Evolutionary conservation across 64 coral and sea anemone species (phyloP).

Genomic region (Pocillopora verrucosa): DNA sequence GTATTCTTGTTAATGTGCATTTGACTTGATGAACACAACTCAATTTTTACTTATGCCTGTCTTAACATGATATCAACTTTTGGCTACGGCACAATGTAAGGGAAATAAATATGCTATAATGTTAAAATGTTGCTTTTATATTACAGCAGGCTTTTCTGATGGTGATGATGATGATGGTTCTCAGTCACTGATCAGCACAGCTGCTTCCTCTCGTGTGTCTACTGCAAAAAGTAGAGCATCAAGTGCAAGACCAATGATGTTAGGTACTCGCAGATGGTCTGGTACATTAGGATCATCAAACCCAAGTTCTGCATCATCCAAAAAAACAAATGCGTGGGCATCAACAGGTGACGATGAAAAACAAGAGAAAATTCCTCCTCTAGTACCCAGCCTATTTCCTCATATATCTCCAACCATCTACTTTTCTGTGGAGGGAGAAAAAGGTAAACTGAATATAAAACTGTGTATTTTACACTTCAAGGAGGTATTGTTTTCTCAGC

Average conservation of each 20-base stretch:
- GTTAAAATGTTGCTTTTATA: neutral
- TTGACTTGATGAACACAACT: too few relatives aligned
- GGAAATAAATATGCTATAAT: neutral
- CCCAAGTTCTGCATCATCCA: neutral
- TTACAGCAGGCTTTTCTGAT: slow-evolving; percentile 5
- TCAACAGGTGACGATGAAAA: slow-evolving; percentile 1
- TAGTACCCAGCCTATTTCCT: slow-evolving; percentile 83
- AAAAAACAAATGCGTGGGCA: slow-evolving; percentile 24
- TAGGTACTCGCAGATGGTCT: slow-evolving; percentile 18
- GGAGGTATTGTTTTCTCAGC: neutral
- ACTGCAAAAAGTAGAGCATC: slow-evolving; percentile 63
- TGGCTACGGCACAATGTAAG: too few relatives aligned
- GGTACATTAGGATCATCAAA: slow-evolving; percentile 14
- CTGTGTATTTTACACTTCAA: neutral
- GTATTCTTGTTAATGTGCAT: too few relatives aligned
- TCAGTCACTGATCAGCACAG: slow-evolving; percentile 44
- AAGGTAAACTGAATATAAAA: slow-evolving; percentile 42
- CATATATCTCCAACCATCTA: slow-evolving; percentile 76
- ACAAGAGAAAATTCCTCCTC: slow-evolving; percentile 27
- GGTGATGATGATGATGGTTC: slow-evolving; percentile 28
- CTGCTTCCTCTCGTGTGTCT: slow-evolving; percentile 23
- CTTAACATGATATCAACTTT: too few relatives aligned
- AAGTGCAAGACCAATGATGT: slow-evolving; percentile 62
- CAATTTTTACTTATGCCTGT: too few relatives aligned
- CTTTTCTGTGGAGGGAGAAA: slow-evolving; percentile 92